Conservation (phyloP, 2,113 vertebrate genomes). For the Ia io region DNA sequence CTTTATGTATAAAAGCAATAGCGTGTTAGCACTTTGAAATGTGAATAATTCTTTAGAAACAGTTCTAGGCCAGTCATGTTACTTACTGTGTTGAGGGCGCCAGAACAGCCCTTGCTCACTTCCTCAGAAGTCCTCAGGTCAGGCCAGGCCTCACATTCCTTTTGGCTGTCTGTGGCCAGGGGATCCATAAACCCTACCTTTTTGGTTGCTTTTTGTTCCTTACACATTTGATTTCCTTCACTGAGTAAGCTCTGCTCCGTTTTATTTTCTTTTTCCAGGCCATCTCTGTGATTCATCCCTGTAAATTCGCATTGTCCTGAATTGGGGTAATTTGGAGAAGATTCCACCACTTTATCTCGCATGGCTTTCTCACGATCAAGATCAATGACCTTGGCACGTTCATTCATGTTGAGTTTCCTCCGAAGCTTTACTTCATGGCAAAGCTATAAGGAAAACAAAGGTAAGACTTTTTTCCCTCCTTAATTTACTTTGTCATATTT, state of each 20-base stretch:
- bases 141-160: constrained; percentile 62
- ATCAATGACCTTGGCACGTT: constrained; percentile 71
- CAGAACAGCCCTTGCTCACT: constrained; percentile 85
- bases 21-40: constrained; percentile 58
- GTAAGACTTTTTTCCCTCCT: not conserved
- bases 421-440: constrained; percentile 93
- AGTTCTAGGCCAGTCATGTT: not conserved
- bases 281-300: constrained; percentile 74
- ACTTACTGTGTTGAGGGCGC: constrained; percentile 93
- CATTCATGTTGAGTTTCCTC: constrained; percentile 81
- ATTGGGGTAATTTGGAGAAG: constrained; percentile 81
- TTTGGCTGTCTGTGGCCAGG: constrained; percentile 52
- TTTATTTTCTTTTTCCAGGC: constrained; percentile 72
- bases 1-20: constrained; percentile 82
- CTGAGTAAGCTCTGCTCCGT: constrained; percentile 55
- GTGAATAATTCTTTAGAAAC: constrained; percentile 40
- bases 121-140: constrained; percentile 74
- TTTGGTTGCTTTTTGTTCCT: constrained; percentile 61
- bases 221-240: constrained; percentile 61
- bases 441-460: constrained; percentile 84
- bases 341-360: constrained; percentile 76
- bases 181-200: constrained; percentile 53
- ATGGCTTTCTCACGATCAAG: constrained; percentile 67
- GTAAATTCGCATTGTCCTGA: constrained; percentile 78
- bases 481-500: not conserved